Evolutionary conservation across 2,888 invertebrate species (phyloP).

Genomic region (Heteromurus nitidus): DNA sequence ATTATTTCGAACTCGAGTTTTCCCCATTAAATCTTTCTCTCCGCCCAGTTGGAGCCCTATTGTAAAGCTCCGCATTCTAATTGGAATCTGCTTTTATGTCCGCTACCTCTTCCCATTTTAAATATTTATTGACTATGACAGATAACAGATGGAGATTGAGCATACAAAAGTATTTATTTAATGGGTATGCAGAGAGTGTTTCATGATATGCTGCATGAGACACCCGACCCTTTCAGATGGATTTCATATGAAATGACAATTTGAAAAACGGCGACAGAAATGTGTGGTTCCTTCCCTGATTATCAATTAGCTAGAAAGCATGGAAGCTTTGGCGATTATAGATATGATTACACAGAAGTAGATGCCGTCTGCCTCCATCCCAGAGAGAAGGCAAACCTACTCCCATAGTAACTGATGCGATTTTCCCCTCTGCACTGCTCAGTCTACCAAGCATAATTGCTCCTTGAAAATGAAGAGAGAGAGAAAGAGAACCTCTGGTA

Average conservation of each 20-base stretch:
- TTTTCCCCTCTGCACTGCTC: neutral
- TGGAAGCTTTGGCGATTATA: neutral
- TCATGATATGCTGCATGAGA: no score
- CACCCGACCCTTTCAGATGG: neutral
- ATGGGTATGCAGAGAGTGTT: neutral
- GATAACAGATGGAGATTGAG: neutral
- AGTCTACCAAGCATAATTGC: neutral
- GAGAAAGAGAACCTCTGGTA: neutral
- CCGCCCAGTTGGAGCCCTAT: no score
- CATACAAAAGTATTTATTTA: neutral
- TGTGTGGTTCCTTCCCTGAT: neutral
- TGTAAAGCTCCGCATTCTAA: neutral
- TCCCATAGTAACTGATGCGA: no score
- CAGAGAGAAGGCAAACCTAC: no score
- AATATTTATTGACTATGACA: neutral
- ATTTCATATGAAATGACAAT: neutral
- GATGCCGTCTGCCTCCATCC: no score
- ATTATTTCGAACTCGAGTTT: neutral
- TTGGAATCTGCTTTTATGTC: neutral
- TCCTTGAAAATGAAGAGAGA: neutral
- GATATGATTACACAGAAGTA: no score
- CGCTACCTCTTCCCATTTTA: neutral
- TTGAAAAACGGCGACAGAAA: no score
- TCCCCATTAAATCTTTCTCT: no score
- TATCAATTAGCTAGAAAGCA: neutral